phyloP scores from a whole-genome alignment of 2,797 vertebrate species.

The Serranus cabrilla region DNA sequence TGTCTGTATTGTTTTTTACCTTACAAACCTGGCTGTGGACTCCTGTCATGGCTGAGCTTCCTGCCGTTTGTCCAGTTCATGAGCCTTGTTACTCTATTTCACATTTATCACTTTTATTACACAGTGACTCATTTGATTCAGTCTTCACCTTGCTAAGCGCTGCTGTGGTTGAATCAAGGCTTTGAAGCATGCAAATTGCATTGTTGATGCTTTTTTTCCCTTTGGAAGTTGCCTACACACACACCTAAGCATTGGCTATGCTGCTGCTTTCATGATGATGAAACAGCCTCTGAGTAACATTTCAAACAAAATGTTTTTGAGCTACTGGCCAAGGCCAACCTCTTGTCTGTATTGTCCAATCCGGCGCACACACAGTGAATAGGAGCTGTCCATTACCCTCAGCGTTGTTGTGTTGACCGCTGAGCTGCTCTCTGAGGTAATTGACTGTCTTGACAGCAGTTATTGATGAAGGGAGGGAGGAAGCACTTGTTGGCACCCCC shows the following conservation, averaged over 20 bases:
- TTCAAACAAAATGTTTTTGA: slow-evolving; percentile 33
- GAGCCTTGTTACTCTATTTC: slow-evolving; percentile 3
- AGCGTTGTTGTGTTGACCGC: slow-evolving; percentile 20
- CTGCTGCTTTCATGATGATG: slow-evolving; percentile 38
- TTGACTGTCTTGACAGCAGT: slow-evolving; percentile 67
- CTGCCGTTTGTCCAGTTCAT: not conserved
- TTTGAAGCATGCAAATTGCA: slow-evolving; percentile 17
- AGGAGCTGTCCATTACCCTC: slow-evolving; percentile 39
- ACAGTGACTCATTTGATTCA: slow-evolving; percentile 46
- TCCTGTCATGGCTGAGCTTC: not conserved
- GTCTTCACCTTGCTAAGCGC: slow-evolving; percentile 22
- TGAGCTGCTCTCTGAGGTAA: slow-evolving; percentile 50
- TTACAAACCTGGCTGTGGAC: not conserved
- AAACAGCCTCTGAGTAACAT: slow-evolving; percentile 18
- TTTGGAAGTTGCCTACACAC: slow-evolving; percentile 31
- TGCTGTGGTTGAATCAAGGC: slow-evolving; percentile 49
- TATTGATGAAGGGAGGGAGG: slow-evolving; percentile 62
- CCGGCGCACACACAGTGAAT: not conserved
- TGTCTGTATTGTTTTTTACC: not conserved
- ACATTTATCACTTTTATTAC: slow-evolving; percentile 43
- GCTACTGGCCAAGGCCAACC: slow-evolving; percentile 7
- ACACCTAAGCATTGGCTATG: slow-evolving; percentile 8
- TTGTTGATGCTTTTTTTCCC: slow-evolving; percentile 8
- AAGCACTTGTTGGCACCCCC: slow-evolving; percentile 59
- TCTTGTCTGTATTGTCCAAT: slow-evolving; percentile 11